Evolutionary conservation across 2,888 invertebrate species (phyloP), one percentile per base, ranked within the genome.

Genomic region (Agrochola circellaris): DNA sequence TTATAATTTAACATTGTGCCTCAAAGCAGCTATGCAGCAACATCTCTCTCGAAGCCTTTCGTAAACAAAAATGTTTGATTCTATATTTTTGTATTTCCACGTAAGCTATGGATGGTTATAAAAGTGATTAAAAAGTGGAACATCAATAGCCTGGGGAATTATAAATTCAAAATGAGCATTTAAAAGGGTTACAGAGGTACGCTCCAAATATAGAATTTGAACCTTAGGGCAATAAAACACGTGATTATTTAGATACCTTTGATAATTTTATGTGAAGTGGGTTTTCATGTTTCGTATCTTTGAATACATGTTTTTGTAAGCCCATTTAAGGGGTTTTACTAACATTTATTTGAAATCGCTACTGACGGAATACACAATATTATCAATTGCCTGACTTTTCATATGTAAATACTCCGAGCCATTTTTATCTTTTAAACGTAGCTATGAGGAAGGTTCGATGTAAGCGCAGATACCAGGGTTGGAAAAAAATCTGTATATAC

Each of bases 91-190:
- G 5, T 69, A 62, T 61, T 34, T 42, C 3, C 15, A 9, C 1
- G 20, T 60, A 42, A 54, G 60, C 34, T 38, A 15, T n/a, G 30
- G 51, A 70, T 38, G 65, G 51, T 20, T 15, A 56, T 68, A 69
- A 68, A 83, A 65, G 69, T 48, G 71, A 73, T 75, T 61, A 82
- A 72, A 76, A 60, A 54, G 66, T 7, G 42, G 67, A 75, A 38
- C 61, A 17, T 56, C n/a, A 60, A 68, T 61, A 30, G 30, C 34
- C 73, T 51, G 30, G 77, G 71, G 80, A 75, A 42, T 64, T 26
- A 64, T 80, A 72, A 65, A 83, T 80, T 56, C 5, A 26, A 77
- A 86, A 69, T 45, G 54, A 58, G 45, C 75, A 80, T 74, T 80
- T 65, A 75, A 71, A 86, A 75, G 15, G 67, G 42, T 65, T 62